A percentile compares a stretch with the other conserved stretches of the same genome.
Conservation (phyloP, 1,140 invertebrate genomes). For the Stratiolaelaps scimitus region DNA sequence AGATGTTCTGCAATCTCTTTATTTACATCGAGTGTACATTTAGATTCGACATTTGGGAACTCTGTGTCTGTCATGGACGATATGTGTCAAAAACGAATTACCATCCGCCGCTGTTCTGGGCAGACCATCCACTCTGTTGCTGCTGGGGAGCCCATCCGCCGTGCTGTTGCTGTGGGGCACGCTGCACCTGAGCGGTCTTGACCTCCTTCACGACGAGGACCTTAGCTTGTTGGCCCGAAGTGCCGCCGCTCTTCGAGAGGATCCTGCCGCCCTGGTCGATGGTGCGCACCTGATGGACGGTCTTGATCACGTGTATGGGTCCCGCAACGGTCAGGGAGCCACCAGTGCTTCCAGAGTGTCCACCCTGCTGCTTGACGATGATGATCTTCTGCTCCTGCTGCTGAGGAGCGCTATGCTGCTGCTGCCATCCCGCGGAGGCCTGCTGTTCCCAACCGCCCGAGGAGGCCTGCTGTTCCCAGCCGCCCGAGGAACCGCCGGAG, state of each 20-base stretch:
- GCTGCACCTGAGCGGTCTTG: slow-evolving; percentile 15
- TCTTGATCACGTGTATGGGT: slow-evolving; percentile 15
- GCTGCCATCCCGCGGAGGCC: background rate
- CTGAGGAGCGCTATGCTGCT: background rate
- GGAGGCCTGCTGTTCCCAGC: slow-evolving; percentile 1
- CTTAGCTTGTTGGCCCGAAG: slow-evolving; percentile 15
- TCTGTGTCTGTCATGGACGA: no score
- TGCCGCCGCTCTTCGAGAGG: slow-evolving; percentile 9
- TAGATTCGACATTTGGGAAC: no score
- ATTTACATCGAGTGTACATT: no score
- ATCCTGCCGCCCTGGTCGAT: slow-evolving; percentile 26
- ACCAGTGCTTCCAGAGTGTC: slow-evolving; percentile 12
- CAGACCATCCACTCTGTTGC: background rate
- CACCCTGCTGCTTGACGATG: slow-evolving; percentile 5
- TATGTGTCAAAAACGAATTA: no score
- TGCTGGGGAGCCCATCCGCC: slow-evolving; percentile 20
- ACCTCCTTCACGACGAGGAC: slow-evolving; percentile 9
- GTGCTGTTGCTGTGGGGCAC: background rate
- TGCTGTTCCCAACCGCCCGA: background rate
- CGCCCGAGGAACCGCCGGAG: background rate
- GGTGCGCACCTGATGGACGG: slow-evolving; percentile 19
- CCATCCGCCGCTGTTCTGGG: slow-evolving; percentile 10
- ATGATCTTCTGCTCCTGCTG: slow-evolving; percentile 26
- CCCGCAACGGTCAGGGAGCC: slow-evolving; percentile 22
- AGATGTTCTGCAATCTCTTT: no score